Evolutionary conservation across 2,888 invertebrate species (phyloP).

Genomic region (Augiades crinisus): DNA sequence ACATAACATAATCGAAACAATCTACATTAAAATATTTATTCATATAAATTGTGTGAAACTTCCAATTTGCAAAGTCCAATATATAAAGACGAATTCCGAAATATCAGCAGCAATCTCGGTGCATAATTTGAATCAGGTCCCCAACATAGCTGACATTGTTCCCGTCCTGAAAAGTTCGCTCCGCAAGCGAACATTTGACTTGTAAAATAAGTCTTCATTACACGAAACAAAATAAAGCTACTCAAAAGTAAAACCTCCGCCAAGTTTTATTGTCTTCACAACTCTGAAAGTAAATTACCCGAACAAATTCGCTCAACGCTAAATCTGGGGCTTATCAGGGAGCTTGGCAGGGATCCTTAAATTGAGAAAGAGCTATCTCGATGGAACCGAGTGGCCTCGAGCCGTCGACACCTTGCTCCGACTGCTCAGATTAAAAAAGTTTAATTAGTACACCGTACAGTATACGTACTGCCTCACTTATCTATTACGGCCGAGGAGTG

Average conservation of each 20-base stretch:
- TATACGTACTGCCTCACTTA: slow-evolving; percentile 44
- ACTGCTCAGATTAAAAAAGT: slow-evolving; percentile 66
- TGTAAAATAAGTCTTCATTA: slow-evolving; percentile 61
- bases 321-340: slow-evolving; percentile 75
- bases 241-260: slow-evolving; percentile 58
- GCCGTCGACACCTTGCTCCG: slow-evolving; percentile 60
- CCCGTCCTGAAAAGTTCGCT: slow-evolving; percentile 28
- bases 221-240: slow-evolving; percentile 61
- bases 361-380: slow-evolving; percentile 72
- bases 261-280: slow-evolving; percentile 77
- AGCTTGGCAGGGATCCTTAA: slow-evolving; percentile 65
- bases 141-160: slow-evolving; percentile 22
- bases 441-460: slow-evolving; percentile 71
- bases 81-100: slow-evolving; percentile 5
- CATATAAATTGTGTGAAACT: too few relatives aligned
- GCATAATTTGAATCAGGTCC: slow-evolving; percentile 23
- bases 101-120: slow-evolving; percentile 18
- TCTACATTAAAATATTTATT: too few relatives aligned
- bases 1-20: too few relatives aligned
- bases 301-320: slow-evolving; percentile 76
- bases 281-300: slow-evolving; percentile 75
- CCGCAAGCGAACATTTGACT: slow-evolving; percentile 41
- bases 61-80: not conserved
- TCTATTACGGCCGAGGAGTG: slow-evolving; percentile 39
- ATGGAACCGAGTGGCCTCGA: slow-evolving; percentile 59